phyloP scores from a whole-genome alignment of 2,797 vertebrate species.

The Propithecus deckenii region DNA sequence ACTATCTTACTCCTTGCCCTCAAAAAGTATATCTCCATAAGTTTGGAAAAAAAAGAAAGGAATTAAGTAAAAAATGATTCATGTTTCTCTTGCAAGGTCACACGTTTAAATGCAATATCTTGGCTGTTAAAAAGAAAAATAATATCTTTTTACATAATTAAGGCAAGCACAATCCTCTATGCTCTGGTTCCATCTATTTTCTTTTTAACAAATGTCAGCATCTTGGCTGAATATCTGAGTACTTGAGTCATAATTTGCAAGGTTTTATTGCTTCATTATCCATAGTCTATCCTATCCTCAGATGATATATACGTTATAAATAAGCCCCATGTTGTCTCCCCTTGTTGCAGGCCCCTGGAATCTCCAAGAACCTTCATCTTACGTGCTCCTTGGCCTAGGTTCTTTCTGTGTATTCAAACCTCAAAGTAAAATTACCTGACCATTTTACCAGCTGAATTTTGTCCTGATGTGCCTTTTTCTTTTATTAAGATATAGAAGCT shows the following conservation, averaged over 20 bases:
- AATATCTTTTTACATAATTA: conserved; percentile 31
- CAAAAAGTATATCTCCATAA: neutral
- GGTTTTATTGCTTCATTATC: conserved; percentile 54
- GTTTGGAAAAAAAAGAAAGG: neutral
- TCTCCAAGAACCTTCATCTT: neutral
- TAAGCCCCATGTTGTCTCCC: neutral
- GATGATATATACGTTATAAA: neutral
- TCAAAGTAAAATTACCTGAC: neutral
- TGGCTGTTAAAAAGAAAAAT: conserved; percentile 27
- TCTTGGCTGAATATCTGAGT: conserved; percentile 36
- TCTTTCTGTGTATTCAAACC: neutral
- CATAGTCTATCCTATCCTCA: neutral
- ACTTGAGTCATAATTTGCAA: conserved; percentile 45
- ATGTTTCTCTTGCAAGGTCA: neutral
- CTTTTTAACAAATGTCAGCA: conserved; percentile 54
- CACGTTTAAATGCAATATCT: conserved; percentile 19
- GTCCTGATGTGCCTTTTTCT: neutral
- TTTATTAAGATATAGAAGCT: neutral
- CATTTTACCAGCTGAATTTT: neutral
- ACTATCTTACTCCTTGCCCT: neutral
- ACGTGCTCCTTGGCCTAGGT: neutral
- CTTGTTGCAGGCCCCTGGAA: neutral
- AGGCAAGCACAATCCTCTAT: neutral
- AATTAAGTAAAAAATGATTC: neutral
- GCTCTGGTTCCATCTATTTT: conserved; percentile 16